Conservation (phyloP, 2,797 vertebrate genomes). For the Acipenser transmontanus region DNA sequence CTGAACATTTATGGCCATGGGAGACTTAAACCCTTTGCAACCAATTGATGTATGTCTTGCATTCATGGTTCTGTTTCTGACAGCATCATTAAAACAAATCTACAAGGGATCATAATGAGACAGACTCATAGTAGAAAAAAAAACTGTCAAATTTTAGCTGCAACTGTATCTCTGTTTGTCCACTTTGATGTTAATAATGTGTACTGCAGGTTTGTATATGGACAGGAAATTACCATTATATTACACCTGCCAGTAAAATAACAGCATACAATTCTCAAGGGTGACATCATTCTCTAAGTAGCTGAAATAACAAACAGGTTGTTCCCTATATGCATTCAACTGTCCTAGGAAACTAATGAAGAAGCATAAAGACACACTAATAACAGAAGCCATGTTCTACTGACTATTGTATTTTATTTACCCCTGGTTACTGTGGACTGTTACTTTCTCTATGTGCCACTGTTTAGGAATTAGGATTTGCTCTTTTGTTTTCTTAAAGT, state of each 20-base stretch:
- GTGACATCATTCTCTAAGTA: background rate
- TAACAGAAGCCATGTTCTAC: background rate
- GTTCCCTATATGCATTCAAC: background rate
- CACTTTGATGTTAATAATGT: background rate
- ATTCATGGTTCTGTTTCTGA: background rate
- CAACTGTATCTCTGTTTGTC: background rate
- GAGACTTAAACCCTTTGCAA: background rate
- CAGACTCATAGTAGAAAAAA: background rate
- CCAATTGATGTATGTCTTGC: background rate
- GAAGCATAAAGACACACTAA: background rate
- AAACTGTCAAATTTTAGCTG: background rate
- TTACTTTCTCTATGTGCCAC: background rate
- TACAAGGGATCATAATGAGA: conserved; percentile 1
- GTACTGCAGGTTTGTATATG: no score
- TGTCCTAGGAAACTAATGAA: background rate
- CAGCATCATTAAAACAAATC: background rate
- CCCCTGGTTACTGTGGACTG: background rate
- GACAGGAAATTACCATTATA: background rate
- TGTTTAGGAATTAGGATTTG: no score
- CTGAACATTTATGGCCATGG: background rate
- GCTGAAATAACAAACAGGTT: background rate
- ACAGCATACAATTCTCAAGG: background rate
- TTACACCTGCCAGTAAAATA: background rate
- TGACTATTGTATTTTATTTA: background rate
- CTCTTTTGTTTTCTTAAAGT: no score